Base-by-base conservation (phyloP, 2,797 vertebrate genomes). In the Gambelia wislizenii region DNA sequence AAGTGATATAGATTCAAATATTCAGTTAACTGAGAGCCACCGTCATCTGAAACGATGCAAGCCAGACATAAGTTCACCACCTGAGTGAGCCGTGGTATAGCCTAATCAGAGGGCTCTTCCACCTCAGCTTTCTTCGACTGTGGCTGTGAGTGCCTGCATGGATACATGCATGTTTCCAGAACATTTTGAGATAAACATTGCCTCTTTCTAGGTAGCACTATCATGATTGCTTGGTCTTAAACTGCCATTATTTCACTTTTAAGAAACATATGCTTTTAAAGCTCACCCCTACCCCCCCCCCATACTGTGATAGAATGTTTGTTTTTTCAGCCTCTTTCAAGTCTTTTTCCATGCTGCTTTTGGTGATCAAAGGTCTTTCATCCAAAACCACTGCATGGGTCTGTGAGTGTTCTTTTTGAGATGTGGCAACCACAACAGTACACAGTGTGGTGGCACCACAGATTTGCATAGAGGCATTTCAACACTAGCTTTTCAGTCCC, bases 141-240 rank as follows among this genome's bases (percentile, higher is more conserved):
- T n/a, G 2, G 13, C 56, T 81, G 10, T 52, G 4, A 16, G 22
- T 52, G 25, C 6, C 18, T 52, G 30, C 1, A 8, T 54, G 14
- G 6, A 54, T 54, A 56, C 6, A 56, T 56, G 20, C 27, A 33
- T 16, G 44, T 13, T 22, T 14, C 7, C 36, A 83, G 78, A 14
- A 85, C 36, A 33, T 67, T 88, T 92, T 92, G 89, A 72, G 74
- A 89, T 93, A 79, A 92, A 88, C 88, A 89, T 87, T 92, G 92
- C 84, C 91, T 87, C 93, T 92, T 92, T 85, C 93, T 95, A 90
- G 89, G 92, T 80, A 92, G 93, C 89, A 93, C 84, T 78, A 87
- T 59, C 89, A 84, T 93, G 96, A 96, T 96, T 96, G 96, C 96
- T 93, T 97, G 96, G 95, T 96, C 94, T 92, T 93, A 95, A 95